Conservation (phyloP, 2,888 invertebrate species). For the Onchidella celtica region DNA sequence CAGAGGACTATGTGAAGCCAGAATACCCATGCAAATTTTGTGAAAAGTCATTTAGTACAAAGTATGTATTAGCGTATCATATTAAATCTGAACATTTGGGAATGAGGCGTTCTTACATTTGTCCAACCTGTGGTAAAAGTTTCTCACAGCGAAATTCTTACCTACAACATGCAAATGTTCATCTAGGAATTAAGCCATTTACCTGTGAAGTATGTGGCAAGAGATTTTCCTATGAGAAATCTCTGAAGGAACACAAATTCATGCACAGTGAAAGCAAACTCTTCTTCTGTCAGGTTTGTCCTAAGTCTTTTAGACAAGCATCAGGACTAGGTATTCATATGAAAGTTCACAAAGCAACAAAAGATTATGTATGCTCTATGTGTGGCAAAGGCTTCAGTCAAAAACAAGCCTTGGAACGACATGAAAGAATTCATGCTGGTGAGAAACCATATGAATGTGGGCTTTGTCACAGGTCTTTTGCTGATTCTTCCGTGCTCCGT, state of each 20-base stretch:
- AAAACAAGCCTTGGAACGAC: slow-evolving; percentile 79
- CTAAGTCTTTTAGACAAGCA: slow-evolving; percentile 77
- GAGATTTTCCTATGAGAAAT: slow-evolving; percentile 70
- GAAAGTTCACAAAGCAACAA: slow-evolving; percentile 79
- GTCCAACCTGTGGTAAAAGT: slow-evolving; percentile 71
- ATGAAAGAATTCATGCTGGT: slow-evolving; percentile 80
- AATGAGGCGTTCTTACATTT: slow-evolving; percentile 65
- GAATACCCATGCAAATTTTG: slow-evolving; percentile 68
- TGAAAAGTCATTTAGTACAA: slow-evolving; percentile 68
- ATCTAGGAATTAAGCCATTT: slow-evolving; percentile 70
- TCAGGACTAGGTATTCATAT: slow-evolving; percentile 79
- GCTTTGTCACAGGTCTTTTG: slow-evolving; percentile 78
- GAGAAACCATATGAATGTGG: slow-evolving; percentile 79
- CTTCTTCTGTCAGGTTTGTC: slow-evolving; percentile 78
- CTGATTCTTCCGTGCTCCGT: slow-evolving; percentile 69
- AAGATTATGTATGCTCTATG: slow-evolving; percentile 77
- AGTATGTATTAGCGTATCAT: slow-evolving; percentile 67
- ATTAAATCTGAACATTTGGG: slow-evolving; percentile 70
- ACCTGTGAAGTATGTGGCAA: slow-evolving; percentile 71
- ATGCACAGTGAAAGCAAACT: slow-evolving; percentile 75
- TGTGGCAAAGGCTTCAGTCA: slow-evolving; percentile 81
- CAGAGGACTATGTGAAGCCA: slow-evolving; percentile 65
- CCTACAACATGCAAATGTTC: slow-evolving; percentile 70
- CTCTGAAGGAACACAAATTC: slow-evolving; percentile 73
- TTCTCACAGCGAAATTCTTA: slow-evolving; percentile 71